These are phyloP conservation scores for Craniophora ligustri DNA, from an alignment of 2,888 invertebrate species.

Conservation along the genomic window DNA sequence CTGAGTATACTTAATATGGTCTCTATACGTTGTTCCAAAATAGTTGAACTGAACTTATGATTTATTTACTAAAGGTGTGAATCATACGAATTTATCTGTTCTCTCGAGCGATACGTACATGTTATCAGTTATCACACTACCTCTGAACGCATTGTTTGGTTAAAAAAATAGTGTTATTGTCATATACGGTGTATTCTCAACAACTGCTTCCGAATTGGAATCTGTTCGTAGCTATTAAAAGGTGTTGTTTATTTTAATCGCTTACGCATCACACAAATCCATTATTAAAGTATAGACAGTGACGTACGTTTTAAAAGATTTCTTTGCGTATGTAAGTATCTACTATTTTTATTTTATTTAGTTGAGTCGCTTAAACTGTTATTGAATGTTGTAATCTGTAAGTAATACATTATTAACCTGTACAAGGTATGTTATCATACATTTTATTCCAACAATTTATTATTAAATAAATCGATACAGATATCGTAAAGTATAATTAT, in stretches of 20 bases:
- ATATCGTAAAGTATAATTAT: too few relatives aligned
- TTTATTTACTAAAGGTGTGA: slow-evolving; percentile 17
- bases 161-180: slow-evolving; percentile 36
- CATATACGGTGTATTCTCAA: slow-evolving; percentile 31
- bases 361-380: slow-evolving; percentile 7
- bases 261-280: slow-evolving; percentile 17
- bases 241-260: slow-evolving; percentile 25
- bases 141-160: slow-evolving; percentile 47
- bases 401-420: too few relatives aligned
- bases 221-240: slow-evolving; percentile 6
- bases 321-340: slow-evolving; percentile 43
- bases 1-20: slow-evolving; percentile 14
- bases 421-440: too few relatives aligned
- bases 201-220: slow-evolving; percentile 20
- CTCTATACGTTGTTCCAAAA: slow-evolving; percentile 21
- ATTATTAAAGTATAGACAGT: slow-evolving; percentile 18
- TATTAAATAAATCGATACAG: too few relatives aligned
- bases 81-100: slow-evolving; percentile 44
- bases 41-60: slow-evolving; percentile 20
- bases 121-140: slow-evolving; percentile 57
- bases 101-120: slow-evolving; percentile 42
- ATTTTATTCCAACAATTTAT: too few relatives aligned
- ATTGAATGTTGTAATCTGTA: too few relatives aligned
- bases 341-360: slow-evolving; percentile 43
- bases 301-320: slow-evolving; percentile 28